Evolutionary conservation across 2,888 invertebrate species (phyloP).

Genomic region (Chrysolina americana): DNA sequence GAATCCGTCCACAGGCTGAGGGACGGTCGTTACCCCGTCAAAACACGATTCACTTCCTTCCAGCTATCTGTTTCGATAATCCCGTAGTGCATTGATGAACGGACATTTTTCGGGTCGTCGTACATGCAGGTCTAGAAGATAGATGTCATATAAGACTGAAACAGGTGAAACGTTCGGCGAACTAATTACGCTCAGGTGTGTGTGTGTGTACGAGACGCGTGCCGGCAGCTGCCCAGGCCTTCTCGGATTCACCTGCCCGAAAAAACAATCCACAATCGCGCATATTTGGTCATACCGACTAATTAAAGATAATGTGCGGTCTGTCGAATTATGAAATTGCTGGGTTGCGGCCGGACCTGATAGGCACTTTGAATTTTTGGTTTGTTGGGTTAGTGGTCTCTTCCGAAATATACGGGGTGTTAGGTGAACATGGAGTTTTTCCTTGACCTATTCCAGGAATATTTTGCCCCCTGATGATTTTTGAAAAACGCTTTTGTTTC

Average conservation of each 20-base stretch:
- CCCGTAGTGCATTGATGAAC: neutral
- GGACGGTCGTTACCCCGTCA: neutral
- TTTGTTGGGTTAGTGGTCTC: neutral
- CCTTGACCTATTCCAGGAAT: too few relatives aligned
- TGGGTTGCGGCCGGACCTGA: conserved; percentile 3
- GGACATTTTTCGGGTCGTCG: conserved; percentile 1
- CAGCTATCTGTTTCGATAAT: neutral
- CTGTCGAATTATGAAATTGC: conserved; percentile 31
- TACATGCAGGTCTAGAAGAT: conserved; percentile 20
- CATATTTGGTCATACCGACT: conserved; percentile 43
- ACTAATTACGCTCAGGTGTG: conserved; percentile 68
- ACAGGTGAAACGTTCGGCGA: conserved; percentile 66
- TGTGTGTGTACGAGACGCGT: conserved; percentile 64
- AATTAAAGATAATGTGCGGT: conserved; percentile 39
- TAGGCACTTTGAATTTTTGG: conserved; percentile 2
- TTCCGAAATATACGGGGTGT: neutral
- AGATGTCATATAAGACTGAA: conserved; percentile 61
- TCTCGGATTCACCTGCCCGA: conserved; percentile 64
- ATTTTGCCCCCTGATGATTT: too few relatives aligned
- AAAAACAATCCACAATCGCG: conserved; percentile 58
- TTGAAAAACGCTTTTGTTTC: too few relatives aligned
- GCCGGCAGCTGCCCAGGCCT: conserved; percentile 65
- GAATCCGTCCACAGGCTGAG: neutral
- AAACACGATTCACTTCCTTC: neutral
- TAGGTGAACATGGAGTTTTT: too few relatives aligned